Evolutionary conservation across 2,797 vertebrate genomes (phyloP), one percentile per base, ranked within the genome.

Genomic region (Miichthys miiuy): DNA sequence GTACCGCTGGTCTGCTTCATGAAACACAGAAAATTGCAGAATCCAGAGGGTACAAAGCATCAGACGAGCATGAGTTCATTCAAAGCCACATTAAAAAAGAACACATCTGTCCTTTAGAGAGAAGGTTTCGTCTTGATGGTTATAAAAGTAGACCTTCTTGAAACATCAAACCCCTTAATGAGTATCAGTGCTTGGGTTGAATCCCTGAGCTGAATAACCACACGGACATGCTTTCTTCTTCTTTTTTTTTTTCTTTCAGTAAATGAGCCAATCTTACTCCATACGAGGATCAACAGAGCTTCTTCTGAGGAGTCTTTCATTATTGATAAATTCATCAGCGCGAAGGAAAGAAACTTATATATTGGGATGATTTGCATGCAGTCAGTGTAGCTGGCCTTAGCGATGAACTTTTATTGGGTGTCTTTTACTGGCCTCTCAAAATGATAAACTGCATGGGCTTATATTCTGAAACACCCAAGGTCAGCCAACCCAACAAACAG

Each of bases 371-470:
- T 90, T 82, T 87, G 73, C 76, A 88, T 75, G 51, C 56, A 55
- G 63, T 21, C 21, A 21, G 74, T 74, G 74, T 79, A 38, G 51
- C 47, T 5, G 63, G 69, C 72, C 81, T 79, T 55, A 51, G 47
- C 68, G 72, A 68, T 85, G 64, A 80, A 85, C 65, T 70, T 90
- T 89, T 90, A 89, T 87, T 62, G 23, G 27, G 6, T 41, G 41
- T 79, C 72, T 88, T 87, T 90, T 85, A 89, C 75, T 79, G 79
- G 75, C 51, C 60, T 87, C 51, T 71, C 16, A 60, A 74, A 81
- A 62, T 87, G 69, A 91, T 85, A 72, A 86, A 90, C 30, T 58
- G 75, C 58, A 65, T 1, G 17, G 47, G 41, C 58, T 71, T 41
- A 38, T 27, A 71, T 82, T 72, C 42, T 86, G 30, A 81, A 80